These are phyloP conservation scores for Apamea epomidion DNA, from an alignment of 2,888 invertebrate genomes.

Conservation along the genomic window DNA sequence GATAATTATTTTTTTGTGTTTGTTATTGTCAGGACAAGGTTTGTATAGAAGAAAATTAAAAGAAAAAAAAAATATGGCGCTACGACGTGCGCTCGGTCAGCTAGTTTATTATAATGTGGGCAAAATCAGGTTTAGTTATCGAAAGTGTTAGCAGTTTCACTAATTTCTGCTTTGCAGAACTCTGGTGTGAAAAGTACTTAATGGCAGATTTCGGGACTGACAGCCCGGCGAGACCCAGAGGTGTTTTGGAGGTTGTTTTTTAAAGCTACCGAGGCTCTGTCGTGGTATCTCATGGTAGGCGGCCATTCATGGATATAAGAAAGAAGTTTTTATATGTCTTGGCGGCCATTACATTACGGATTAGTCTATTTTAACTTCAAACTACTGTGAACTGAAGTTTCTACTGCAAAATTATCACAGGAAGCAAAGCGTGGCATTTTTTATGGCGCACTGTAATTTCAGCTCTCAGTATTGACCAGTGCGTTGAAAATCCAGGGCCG, in stretches of 20 bases:
- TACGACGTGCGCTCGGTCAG: no score
- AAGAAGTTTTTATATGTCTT: no score
- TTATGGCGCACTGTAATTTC: neutral
- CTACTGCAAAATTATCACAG: neutral
- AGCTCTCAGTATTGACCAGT: neutral
- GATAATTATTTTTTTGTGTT: no score
- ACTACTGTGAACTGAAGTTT: neutral
- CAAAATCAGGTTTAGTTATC: neutral
- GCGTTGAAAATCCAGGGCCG: no score
- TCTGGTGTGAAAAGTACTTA: neutral
- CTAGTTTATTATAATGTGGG: no score
- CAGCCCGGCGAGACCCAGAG: neutral
- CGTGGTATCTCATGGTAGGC: neutral
- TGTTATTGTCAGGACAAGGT: no score
- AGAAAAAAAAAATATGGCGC: no score
- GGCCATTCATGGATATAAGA: no score
- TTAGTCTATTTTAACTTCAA: neutral
- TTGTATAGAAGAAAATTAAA: no score
- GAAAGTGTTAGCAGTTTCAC: neutral
- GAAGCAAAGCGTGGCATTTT: neutral
- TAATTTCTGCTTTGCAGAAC: neutral
- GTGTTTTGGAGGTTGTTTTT: neutral
- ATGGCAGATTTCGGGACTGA: neutral
- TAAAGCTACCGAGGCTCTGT: neutral
- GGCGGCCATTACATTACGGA: neutral